Evolutionary conservation across 1,140 invertebrate genomes (phyloP).

Genomic region (Ylistrum balloti): DNA sequence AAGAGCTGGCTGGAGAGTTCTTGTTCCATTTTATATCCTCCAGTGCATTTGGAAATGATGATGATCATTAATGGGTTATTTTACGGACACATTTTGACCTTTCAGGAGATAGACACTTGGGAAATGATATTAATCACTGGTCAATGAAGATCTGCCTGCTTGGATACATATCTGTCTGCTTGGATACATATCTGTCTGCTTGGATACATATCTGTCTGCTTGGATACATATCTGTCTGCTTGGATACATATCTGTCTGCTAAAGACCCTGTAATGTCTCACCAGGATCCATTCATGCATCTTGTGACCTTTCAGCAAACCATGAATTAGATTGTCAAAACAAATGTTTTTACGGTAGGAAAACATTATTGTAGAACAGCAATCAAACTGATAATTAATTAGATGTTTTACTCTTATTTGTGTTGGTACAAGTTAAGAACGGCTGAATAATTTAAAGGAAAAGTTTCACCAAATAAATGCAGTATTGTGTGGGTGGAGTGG

Average conservation of each 20-base stretch:
- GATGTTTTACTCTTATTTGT: too few species aligned
- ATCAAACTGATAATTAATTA: too few species aligned
- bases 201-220: too few species aligned
- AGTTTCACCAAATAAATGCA: too few species aligned
- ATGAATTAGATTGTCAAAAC: not conserved
- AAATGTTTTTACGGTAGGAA: not conserved
- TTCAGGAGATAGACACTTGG: constrained; percentile 26
- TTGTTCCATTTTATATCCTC: not conserved
- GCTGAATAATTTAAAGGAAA: too few species aligned
- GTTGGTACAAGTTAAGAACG: too few species aligned
- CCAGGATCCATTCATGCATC: not conserved
- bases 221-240: not conserved
- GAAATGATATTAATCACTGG: constrained; percentile 28
- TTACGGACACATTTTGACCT: not conserved
- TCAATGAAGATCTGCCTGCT: not conserved
- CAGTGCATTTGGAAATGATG: not conserved
- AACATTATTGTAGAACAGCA: too few species aligned
- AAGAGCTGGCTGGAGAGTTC: not conserved
- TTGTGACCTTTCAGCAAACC: not conserved
- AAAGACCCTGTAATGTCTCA: not conserved
- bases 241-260: not conserved
- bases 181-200: too few species aligned
- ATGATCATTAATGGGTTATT: not conserved
- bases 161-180: not conserved
- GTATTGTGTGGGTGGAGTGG: too few species aligned